Evolutionary conservation across 1,140 invertebrate genomes (phyloP), one percentile per base, ranked within the genome.

Genomic region (Chlorops oryzae): DNA sequence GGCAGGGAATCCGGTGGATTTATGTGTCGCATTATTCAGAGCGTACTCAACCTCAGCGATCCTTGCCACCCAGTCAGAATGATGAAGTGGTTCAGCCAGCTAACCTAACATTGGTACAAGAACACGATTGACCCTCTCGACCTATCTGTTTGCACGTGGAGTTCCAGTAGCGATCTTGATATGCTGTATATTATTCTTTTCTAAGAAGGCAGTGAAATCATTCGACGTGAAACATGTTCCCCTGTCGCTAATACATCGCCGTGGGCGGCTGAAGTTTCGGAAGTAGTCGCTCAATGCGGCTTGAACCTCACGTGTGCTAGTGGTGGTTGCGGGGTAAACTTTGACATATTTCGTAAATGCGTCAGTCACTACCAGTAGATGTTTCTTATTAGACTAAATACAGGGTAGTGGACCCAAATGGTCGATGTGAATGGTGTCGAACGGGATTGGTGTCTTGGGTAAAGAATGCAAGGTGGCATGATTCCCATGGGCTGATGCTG

Each of bases 281-380:
- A 49, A 53, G 38, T 53, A 49, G 13, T 51, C 21, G 46, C 44
- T 47, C 7, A 65, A 50, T 12, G 58, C 25, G 3, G 52, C 55
- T 15, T 65, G 57, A 21, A 60, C 46, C 5, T 62, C 58, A 34
- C 56, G 56, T 20, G 50, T 35, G 15, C 37, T 44, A 12, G 58
- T 57, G 10, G 49, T 43, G 2, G 18, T 37, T 7, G 44, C 46
- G 7, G 51, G 24, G 32, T 44, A 53, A 5, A 53, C 34, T 17
- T 39, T 24, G n/a, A 42, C 21, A 22, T 22, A 42, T 24, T 42
- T 25, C 21, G 21, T 24, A 24, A 42, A 42, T 5, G 44, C 28
- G 15, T 46, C 44, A 35, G 37, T 18, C 12, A 46, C 23, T 3
- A 46, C 28, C 20, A 46, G 17, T 13, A 46, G 34, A 22, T 46